These are phyloP conservation scores for Chironomus riparius DNA, from an alignment of 2,888 invertebrate species.

Conservation along the genomic window DNA sequence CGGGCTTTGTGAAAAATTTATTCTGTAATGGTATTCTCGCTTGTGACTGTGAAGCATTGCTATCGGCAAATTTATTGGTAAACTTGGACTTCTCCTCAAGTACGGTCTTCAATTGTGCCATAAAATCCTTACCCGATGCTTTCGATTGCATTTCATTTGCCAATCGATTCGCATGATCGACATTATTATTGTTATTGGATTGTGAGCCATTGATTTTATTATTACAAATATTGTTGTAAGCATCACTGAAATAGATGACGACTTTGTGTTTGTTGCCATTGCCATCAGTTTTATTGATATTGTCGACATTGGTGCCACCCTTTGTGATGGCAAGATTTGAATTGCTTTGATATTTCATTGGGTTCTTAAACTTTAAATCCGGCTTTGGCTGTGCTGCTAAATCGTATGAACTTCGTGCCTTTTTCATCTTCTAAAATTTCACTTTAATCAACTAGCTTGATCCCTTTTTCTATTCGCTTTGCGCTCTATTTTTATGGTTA, in stretches of 20 bases:
- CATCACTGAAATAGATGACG: slow-evolving; percentile 65
- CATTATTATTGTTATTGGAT: background rate
- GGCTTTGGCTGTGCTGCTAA: slow-evolving; percentile 9
- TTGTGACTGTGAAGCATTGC: background rate
- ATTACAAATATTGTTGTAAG: slow-evolving; percentile 9
- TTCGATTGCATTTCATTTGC: slow-evolving; percentile 14
- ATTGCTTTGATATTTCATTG: slow-evolving; percentile 24
- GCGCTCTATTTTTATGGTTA: background rate
- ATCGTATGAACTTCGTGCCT: slow-evolving; percentile 22
- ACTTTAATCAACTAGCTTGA: background rate
- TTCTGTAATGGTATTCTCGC: background rate
- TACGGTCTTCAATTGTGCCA: slow-evolving; percentile 25
- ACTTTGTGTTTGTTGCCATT: slow-evolving; percentile 49
- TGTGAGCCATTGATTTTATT: background rate
- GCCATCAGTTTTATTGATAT: background rate
- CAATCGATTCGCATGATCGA: slow-evolving; percentile 19
- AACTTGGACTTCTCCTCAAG: slow-evolving; percentile 26
- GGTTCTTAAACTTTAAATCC: slow-evolving; percentile 26
- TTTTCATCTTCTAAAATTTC: slow-evolving; percentile 17
- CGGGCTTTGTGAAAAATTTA: slow-evolving; percentile 20
- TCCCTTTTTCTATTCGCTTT: background rate
- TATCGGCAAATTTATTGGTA: slow-evolving; percentile 19
- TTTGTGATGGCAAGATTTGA: slow-evolving; percentile 2
- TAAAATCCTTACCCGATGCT: slow-evolving; percentile 9
- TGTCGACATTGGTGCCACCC: background rate